Conservation (phyloP, 1,140 invertebrate species). For the Trachymyrmex septentrionalis region DNA sequence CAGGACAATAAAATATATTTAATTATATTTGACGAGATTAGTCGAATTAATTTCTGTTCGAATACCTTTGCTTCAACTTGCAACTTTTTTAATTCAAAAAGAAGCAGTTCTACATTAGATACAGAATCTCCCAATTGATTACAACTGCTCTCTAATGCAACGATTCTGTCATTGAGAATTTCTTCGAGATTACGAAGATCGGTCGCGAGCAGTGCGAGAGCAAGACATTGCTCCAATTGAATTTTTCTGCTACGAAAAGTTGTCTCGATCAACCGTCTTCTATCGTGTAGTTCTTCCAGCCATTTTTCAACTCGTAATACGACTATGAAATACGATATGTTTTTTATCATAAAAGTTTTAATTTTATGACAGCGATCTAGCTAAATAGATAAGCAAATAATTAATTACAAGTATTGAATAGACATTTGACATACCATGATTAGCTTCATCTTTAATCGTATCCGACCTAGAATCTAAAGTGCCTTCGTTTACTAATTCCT, state of each 20-base stretch:
- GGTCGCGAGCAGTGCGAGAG: constrained; percentile 90
- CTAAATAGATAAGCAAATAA: constrained; percentile 4
- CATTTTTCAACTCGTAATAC: constrained; percentile 91
- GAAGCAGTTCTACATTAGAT: constrained; percentile 90
- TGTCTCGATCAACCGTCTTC: constrained; percentile 91
- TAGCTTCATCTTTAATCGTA: constrained; percentile 89
- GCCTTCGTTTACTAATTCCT: constrained; percentile 89
- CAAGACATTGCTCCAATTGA: constrained; percentile 93
- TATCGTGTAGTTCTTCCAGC: constrained; percentile 92
- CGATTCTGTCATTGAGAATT: constrained; percentile 86
- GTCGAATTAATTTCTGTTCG: background rate
- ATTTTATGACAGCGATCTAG: background rate
- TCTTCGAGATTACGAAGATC: constrained; percentile 91
- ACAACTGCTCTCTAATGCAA: constrained; percentile 83
- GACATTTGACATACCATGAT: constrained; percentile 85
- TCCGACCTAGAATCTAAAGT: constrained; percentile 92
- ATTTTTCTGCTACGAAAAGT: constrained; percentile 90
- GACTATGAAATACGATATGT: constrained; percentile 82
- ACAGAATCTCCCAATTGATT: constrained; percentile 90
- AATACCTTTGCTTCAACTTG: constrained; percentile 90
- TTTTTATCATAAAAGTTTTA: background rate
- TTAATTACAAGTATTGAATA: background rate
- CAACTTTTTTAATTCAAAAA: constrained; percentile 91
- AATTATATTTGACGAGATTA: background rate
- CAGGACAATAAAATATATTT: background rate